Percentiles rank a stretch among this genome's conserved stretches.
These are phyloP conservation scores for Drosophila asahinai DNA, from an alignment of 1,140 invertebrate genomes.

Conservation along the genomic window DNA sequence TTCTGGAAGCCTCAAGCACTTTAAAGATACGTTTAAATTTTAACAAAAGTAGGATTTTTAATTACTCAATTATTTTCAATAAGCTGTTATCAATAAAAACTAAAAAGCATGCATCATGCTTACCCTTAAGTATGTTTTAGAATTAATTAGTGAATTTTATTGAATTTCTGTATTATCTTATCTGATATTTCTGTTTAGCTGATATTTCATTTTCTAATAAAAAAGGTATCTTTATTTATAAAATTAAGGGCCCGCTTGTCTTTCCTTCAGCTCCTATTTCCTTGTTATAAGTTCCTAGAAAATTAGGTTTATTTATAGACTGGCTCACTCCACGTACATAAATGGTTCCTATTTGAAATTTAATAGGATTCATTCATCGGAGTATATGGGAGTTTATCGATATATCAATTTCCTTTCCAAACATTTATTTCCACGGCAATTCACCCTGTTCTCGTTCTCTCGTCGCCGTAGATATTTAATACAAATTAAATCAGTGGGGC, in stretches of 20 bases:
- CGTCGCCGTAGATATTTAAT: slow-evolving; percentile 11
- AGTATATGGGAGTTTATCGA: neutral
- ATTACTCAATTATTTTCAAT: too few species aligned
- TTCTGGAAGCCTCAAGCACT: neutral
- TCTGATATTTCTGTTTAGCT: too few species aligned
- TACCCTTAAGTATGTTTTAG: neutral
- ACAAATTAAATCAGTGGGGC: slow-evolving; percentile 66
- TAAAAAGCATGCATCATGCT: neutral
- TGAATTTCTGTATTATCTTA: neutral
- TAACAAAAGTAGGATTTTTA: too few species aligned
- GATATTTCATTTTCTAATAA: neutral
- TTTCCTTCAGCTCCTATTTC: neutral
- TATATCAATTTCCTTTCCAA: slow-evolving; percentile 18
- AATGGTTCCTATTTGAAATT: slow-evolving; percentile 1
- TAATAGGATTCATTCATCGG: slow-evolving; percentile 1
- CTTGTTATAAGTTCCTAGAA: neutral
- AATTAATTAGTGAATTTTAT: neutral
- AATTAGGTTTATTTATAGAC: neutral
- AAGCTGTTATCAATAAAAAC: too few species aligned
- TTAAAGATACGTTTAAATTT: neutral
- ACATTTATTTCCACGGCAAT: slow-evolving; percentile 13
- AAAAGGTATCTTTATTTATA: too few species aligned
- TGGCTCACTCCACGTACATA: neutral
- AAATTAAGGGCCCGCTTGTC: too few species aligned
- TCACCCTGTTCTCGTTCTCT: neutral